Evolutionary conservation across 2,797 vertebrate species (phyloP).

Genomic region (Clangula hyemalis): DNA sequence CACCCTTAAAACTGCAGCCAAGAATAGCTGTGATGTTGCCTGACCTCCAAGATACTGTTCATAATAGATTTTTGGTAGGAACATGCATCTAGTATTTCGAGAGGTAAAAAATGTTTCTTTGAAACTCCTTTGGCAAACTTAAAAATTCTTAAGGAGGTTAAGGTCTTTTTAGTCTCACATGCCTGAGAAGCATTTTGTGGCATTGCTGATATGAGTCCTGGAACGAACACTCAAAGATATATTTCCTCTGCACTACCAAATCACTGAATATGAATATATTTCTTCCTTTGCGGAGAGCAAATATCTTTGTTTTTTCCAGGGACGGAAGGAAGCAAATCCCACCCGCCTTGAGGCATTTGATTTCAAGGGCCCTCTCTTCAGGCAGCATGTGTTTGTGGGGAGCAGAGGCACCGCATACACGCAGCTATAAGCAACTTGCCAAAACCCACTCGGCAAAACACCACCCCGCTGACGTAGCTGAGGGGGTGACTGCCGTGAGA

Average conservation of each 20-base stretch:
- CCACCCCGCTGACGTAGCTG: neutral
- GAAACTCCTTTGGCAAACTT: neutral
- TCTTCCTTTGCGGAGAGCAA: neutral
- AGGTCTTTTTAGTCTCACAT: neutral
- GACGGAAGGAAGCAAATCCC: constrained; percentile 2
- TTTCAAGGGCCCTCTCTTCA: constrained; percentile 30
- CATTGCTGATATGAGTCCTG: neutral
- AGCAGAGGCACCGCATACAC: constrained; percentile 5
- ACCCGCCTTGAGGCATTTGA: neutral
- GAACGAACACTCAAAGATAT: neutral
- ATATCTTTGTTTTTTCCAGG: neutral
- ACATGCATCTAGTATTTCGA: neutral
- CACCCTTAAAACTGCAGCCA: neutral
- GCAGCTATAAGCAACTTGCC: neutral
- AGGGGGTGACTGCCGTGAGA: neutral
- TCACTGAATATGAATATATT: neutral
- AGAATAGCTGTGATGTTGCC: neutral
- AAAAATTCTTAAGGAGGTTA: neutral
- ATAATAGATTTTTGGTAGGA: neutral
- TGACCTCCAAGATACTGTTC: neutral
- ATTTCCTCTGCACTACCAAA: neutral
- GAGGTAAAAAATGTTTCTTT: neutral
- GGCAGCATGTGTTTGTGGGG: neutral
- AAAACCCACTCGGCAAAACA: neutral
- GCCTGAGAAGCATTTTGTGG: neutral